Evolutionary conservation across 2,888 invertebrate genomes (phyloP), one percentile per base, ranked within the genome.

Genomic region (Pemphredon lugubris): DNA sequence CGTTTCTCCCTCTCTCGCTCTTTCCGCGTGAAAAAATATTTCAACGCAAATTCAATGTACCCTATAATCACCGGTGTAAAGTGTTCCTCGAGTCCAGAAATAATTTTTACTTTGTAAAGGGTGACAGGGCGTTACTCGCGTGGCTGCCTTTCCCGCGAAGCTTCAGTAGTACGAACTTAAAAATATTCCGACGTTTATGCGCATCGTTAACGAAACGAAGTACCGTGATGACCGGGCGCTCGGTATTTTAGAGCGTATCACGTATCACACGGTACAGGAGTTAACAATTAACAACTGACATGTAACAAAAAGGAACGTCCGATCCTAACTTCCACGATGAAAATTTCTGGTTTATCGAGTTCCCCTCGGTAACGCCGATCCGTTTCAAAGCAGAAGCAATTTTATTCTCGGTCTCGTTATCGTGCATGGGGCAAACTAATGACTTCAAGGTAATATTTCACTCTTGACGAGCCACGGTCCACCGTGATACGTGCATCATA

Each of bases 281-380:
- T 42, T 72, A 63, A 71, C 71, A 72, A 72, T 72, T 72, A 72
- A 53, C 71, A 34, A 30, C 32, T 16, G 2, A 14, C 21, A 11
- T 2, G 58, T 42, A 40, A 18, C 48, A 50, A 71, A 70, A 71
- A 40, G 11, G 18, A n/a, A 26, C 23, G n/a, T 13, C 21, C 47
- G 42, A 42, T 23, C 42, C 51, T 40, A 71, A 71, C 71, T 72
- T 58, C 26, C 26, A 55, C 40, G 50, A 50, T 50, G 61, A 61
- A 51, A 70, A 61, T 61, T 70, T 54, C 55, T 51, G 68, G 69
- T 69, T 70, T 70, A 69, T 70, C 68, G 70, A 60, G 70, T 70
- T 70, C 54, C 13, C 70, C 70, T 18, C 11, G 54, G 42, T 18
- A 9, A 47, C 48, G 53, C 34, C 58, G 57, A 57, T 71, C 58